Evolutionary conservation across 2,797 vertebrate genomes (phyloP), one percentile per base, ranked within the genome.

Genomic region (Stomatorhinus walkeri): DNA sequence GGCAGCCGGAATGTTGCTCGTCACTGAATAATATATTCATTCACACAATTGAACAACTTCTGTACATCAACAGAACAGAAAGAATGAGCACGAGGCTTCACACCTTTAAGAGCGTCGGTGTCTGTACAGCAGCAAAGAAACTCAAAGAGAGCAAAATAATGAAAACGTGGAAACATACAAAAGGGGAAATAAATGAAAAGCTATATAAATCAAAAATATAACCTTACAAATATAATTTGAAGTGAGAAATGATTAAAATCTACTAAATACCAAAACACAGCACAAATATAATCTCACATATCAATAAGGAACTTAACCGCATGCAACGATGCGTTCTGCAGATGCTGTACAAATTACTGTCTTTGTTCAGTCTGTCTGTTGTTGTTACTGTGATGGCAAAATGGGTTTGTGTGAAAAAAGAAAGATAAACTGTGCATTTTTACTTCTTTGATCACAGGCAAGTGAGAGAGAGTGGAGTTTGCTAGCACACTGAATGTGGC

Each of bases 21-120:
- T 96, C 95, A 96, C 94, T 95, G 95, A 96, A 95, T 93, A 96
- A 96, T 96, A 96, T 95, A 95, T 95, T 96, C 96, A 96, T 96
- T 96, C 96, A 96, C 95, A 94, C 96, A 94, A 96, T 93, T 94
- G 92, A 96, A 96, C 95, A 96, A 94, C 94, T 95, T 96, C 95
- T 96, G 95, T 96, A 96, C 95, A 96, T 94, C 93, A 95, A 95
- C 95, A 94, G 92, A 95, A 96, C 93, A 92, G 89, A 95, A 92
- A 95, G 90, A 93, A 19, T 91, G 92, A 93, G 91, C 89, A 95
- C 93, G 93, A 95, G 93, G 94, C 93, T 92, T 94, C 92, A 94
- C 92, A 95, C 93, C 92, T 94, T 91, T 91, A 91, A 93, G 92
- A 94, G 92, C 94, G 92, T 93, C 92, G 93, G 94, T 95, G 94